phyloP scores from a whole-genome alignment of 1,140 invertebrate species.

The Episyrphus balteatus region DNA sequence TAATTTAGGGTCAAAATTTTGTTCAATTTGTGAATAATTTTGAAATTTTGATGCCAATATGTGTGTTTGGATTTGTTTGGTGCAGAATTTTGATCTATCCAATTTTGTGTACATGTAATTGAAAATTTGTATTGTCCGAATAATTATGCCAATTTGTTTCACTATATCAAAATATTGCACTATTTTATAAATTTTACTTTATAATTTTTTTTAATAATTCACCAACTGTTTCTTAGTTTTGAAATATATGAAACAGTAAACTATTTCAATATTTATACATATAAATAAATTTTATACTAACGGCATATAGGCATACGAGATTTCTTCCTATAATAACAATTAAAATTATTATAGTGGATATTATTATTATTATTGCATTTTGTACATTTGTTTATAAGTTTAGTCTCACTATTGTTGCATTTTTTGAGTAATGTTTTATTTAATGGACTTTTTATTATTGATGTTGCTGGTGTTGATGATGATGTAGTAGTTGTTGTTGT shows the following conservation, averaged over 20 bases:
- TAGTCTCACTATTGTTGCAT: conserved; percentile 14
- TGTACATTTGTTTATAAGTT: conserved; percentile 22
- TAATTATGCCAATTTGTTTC: too few relatives aligned
- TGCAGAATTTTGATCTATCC: neutral
- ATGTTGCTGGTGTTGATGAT: conserved; percentile 1
- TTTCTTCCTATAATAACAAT: conserved; percentile 36
- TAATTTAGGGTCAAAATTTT: conserved; percentile 12
- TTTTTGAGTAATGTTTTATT: conserved; percentile 32
- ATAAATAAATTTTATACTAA: conserved; percentile 21
- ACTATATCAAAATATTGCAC: too few relatives aligned
- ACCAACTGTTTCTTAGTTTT: neutral
- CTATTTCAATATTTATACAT: too few relatives aligned
- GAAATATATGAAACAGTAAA: neutral
- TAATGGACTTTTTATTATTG: conserved; percentile 31
- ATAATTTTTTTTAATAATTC: neutral
- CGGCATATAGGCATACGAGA: conserved; percentile 36
- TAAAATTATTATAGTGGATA: conserved; percentile 34
- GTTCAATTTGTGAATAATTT: conserved; percentile 10
- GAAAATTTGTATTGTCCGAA: too few relatives aligned
- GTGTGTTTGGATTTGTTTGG: conserved; percentile 3
- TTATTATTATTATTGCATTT: conserved; percentile 34
- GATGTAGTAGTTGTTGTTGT: conserved; percentile 3
- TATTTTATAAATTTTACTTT: too few relatives aligned
- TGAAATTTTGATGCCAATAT: conserved; percentile 2
- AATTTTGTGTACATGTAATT: too few relatives aligned